phyloP scores from a whole-genome alignment of 1,140 invertebrate genomes.

The Tetragnatha versicolor region DNA sequence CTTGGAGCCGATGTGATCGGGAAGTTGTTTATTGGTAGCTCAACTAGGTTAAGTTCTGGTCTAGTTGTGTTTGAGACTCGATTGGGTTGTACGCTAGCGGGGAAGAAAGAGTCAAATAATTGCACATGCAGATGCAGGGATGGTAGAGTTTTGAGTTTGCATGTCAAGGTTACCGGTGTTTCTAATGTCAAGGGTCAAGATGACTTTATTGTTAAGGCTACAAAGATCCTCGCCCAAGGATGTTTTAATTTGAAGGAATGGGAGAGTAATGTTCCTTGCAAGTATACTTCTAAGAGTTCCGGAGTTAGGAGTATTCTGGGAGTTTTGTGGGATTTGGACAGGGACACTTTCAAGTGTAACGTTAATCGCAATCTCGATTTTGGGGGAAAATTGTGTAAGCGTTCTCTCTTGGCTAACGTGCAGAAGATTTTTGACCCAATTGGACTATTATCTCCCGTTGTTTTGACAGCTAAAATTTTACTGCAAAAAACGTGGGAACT shows the following conservation, averaged over 20 bases:
- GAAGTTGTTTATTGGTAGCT: too few species aligned
- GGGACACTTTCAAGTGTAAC: background rate
- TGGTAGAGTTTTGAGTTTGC: too few species aligned
- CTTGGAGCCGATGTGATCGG: too few species aligned
- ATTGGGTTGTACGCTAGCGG: too few species aligned
- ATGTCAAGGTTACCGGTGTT: constrained; percentile 3
- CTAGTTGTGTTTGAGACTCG: too few species aligned
- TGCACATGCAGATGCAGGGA: too few species aligned
- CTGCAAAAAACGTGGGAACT: constrained; percentile 1
- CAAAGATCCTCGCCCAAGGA: background rate
- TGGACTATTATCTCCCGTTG: background rate
- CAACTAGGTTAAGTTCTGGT: too few species aligned
- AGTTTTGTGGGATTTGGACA: background rate
- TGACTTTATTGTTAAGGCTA: background rate
- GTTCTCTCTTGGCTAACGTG: background rate
- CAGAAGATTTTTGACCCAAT: constrained; percentile 17
- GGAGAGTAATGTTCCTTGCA: background rate
- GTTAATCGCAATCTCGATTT: background rate
- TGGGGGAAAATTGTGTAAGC: background rate
- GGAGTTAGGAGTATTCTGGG: too few species aligned
- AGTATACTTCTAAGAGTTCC: background rate
- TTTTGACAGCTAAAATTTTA: constrained; percentile 7
- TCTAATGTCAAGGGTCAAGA: background rate
- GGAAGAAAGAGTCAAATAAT: too few species aligned
- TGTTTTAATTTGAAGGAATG: too few species aligned